These are phyloP conservation scores for Barnardius zonarius DNA, from an alignment of 2,113 vertebrate genomes.

Conservation along the genomic window DNA sequence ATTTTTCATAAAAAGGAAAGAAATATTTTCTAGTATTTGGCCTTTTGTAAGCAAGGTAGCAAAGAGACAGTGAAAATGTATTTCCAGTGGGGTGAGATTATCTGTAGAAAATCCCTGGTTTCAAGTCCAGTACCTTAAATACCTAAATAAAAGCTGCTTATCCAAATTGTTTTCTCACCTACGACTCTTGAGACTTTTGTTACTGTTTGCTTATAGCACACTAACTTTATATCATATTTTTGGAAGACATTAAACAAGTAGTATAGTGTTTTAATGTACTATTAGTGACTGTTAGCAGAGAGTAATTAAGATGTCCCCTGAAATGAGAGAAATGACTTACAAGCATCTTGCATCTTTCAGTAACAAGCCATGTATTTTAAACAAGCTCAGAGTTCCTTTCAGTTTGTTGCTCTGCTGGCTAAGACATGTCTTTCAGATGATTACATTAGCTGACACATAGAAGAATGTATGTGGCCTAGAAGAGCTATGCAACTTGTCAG, in stretches of 20 bases:
- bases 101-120: neutral
- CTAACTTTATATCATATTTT: neutral
- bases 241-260: neutral
- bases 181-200: neutral
- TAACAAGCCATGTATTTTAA: slow-evolving; percentile 43
- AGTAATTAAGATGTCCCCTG: neutral
- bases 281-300: neutral
- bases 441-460: slow-evolving; percentile 24
- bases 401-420: slow-evolving; percentile 12
- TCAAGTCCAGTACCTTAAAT: neutral
- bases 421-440: slow-evolving; percentile 30
- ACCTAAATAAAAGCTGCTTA: neutral
- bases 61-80: neutral
- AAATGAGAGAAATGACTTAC: neutral
- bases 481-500: neutral
- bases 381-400: slow-evolving; percentile 13
- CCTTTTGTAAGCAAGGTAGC: neutral
- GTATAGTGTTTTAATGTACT: neutral
- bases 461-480: slow-evolving; percentile 14
- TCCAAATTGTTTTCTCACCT: neutral
- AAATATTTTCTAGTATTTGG: neutral
- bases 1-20: neutral
- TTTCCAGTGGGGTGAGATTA: neutral
- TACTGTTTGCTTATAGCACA: neutral
- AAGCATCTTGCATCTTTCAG: slow-evolving; percentile 40